Percentiles rank a stretch among this genome's conserved stretches.
These are phyloP conservation scores for Oreochromis spilurus DNA, from an alignment of 2,113 vertebrate species.

Conservation along the genomic window DNA sequence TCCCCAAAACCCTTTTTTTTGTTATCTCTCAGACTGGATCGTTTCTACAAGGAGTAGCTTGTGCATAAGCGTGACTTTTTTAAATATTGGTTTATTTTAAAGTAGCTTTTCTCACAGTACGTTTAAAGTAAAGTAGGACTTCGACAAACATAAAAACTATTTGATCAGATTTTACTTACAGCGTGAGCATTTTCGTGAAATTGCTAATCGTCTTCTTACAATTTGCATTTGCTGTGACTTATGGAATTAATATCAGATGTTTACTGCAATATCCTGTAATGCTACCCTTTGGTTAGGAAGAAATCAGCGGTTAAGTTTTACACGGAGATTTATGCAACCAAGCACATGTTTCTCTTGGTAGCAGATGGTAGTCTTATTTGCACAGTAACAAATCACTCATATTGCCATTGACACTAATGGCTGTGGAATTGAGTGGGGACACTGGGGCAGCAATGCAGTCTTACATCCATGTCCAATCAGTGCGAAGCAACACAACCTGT, in stretches of 20 bases:
- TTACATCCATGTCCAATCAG: slow-evolving; percentile 64
- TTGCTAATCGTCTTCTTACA: neutral
- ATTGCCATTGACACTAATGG: slow-evolving; percentile 61
- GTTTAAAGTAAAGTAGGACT: neutral
- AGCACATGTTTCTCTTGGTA: slow-evolving; percentile 10
- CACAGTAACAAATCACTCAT: slow-evolving; percentile 50
- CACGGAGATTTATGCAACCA: neutral
- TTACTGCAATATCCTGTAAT: neutral
- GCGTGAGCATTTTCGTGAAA: neutral
- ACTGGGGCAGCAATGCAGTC: slow-evolving; percentile 41
- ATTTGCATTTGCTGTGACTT: neutral
- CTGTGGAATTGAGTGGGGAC: slow-evolving; percentile 63
- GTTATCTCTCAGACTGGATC: neutral
- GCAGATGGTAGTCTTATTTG: slow-evolving; percentile 63
- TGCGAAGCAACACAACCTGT: slow-evolving; percentile 47
- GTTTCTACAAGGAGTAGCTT: neutral
- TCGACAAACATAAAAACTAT: neutral
- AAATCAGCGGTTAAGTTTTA: neutral
- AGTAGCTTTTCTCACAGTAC: neutral
- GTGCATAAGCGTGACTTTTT: neutral
- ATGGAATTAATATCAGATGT: neutral
- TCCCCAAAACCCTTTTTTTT: neutral
- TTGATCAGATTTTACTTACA: neutral
- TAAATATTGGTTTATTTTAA: neutral
- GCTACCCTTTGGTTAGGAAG: neutral